Evolutionary conservation across 2,113 vertebrate genomes (phyloP).

Genomic region (Calonectris borealis): DNA sequence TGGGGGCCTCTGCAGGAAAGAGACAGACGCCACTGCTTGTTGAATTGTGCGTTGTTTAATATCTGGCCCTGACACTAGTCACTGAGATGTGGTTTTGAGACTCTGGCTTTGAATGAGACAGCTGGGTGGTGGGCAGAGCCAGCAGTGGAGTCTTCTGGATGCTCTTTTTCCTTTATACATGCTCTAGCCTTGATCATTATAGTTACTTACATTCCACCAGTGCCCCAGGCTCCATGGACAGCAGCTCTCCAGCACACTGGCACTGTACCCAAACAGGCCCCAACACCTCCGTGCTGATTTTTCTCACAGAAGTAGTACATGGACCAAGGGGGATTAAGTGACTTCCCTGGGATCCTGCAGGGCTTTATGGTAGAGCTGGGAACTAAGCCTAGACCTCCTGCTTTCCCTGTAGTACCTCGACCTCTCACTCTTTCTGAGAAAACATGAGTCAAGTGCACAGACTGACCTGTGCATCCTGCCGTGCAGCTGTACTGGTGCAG

Average conservation of each 20-base stretch:
- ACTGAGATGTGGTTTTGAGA: background rate
- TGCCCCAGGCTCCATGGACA: background rate
- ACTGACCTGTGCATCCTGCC: background rate
- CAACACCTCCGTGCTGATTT: background rate
- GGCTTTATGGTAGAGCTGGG: background rate
- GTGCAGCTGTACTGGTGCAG: background rate
- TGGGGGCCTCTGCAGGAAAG: background rate
- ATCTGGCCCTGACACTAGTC: background rate
- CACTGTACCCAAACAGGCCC: background rate
- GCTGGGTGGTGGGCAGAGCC: background rate
- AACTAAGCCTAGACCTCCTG: background rate
- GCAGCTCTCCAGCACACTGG: background rate
- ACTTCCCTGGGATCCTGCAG: background rate
- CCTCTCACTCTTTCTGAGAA: background rate
- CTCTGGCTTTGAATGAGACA: background rate
- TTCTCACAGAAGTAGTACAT: rapidly evolving
- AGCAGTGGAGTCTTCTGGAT: background rate
- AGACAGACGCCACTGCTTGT: background rate
- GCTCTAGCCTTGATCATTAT: background rate
- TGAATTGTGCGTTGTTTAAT: rapidly evolving
- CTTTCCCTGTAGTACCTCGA: background rate
- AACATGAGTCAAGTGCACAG: background rate
- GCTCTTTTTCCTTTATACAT: background rate
- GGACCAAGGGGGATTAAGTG: background rate
- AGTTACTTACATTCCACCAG: background rate